Evolutionary conservation across 2,888 invertebrate genomes (phyloP).

Genomic region (Mesorhabditis sp.): DNA sequence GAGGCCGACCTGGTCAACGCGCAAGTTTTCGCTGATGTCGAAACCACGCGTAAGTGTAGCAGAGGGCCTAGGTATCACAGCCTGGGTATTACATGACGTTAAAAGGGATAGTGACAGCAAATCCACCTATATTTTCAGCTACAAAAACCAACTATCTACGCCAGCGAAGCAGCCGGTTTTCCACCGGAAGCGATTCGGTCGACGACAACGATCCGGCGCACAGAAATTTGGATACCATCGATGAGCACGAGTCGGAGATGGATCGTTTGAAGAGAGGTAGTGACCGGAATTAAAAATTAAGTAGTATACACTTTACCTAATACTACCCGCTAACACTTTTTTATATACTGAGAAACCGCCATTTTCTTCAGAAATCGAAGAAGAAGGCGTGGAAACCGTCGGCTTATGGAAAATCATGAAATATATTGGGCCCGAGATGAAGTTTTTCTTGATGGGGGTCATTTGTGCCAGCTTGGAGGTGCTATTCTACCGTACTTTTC

Average conservation of each 20-base stretch:
- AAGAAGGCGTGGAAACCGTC: background rate
- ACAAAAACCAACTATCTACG: background rate
- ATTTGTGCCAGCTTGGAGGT: background rate
- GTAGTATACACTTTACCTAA: background rate
- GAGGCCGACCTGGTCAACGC: conserved; percentile 65
- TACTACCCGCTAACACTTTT: too few relatives aligned
- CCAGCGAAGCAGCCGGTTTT: background rate
- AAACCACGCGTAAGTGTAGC: background rate
- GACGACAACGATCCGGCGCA: background rate
- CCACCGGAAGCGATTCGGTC: background rate
- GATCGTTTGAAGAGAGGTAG: background rate
- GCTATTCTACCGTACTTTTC: background rate
- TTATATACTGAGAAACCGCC: too few relatives aligned
- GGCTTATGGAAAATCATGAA: background rate
- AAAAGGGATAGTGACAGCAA: background rate
- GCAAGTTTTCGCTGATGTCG: conserved; percentile 47
- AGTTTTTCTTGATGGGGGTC: background rate
- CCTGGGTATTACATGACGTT: background rate
- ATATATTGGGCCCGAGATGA: background rate
- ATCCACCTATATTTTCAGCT: too few relatives aligned
- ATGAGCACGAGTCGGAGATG: conserved; percentile 4
- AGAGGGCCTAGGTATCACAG: too few relatives aligned
- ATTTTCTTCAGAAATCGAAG: background rate
- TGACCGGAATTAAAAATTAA: conserved; percentile 4
- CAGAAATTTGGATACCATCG: background rate